A percentile compares a stretch with the other conserved stretches of the same genome.
Evolutionary conservation across 2,113 vertebrate species (phyloP).

Genomic region (Tragelaphus buxtoni): DNA sequence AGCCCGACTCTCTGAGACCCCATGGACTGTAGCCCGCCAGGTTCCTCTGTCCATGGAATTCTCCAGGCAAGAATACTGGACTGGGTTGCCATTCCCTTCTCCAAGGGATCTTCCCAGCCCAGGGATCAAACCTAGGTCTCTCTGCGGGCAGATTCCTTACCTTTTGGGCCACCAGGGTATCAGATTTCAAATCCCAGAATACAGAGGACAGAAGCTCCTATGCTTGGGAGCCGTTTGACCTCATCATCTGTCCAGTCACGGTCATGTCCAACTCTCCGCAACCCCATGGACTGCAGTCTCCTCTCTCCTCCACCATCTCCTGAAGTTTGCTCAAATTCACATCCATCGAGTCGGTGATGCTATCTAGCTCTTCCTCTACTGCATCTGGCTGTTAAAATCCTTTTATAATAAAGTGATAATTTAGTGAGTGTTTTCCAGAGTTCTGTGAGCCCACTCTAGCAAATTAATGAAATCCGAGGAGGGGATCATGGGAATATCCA

Average conservation of each 20-base stretch:
- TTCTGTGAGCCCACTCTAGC: not conserved
- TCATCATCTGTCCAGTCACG: not conserved
- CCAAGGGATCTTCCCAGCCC: not conserved
- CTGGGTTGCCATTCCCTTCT: not conserved
- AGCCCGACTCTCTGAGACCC: not conserved
- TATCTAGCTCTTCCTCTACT: not conserved
- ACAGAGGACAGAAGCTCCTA: not conserved
- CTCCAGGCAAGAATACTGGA: not conserved
- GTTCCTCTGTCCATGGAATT: not conserved
- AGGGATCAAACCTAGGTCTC: not conserved
- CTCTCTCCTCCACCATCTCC: not conserved
- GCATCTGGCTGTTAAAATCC: not conserved
- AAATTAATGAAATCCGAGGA: no score
- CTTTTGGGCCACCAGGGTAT: not conserved
- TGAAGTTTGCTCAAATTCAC: not conserved
- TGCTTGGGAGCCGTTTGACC: not conserved
- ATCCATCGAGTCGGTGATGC: not conserved
- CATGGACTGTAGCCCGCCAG: not conserved
- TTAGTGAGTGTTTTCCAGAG: not conserved
- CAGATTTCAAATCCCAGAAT: no score
- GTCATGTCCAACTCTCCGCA: not conserved
- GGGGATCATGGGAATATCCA: not conserved
- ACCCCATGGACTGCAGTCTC: fast-evolving
- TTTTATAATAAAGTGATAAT: not conserved
- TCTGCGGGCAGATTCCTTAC: not conserved